phyloP scores from a whole-genome alignment of 2,113 vertebrate species.

The Clupea harengus region DNA sequence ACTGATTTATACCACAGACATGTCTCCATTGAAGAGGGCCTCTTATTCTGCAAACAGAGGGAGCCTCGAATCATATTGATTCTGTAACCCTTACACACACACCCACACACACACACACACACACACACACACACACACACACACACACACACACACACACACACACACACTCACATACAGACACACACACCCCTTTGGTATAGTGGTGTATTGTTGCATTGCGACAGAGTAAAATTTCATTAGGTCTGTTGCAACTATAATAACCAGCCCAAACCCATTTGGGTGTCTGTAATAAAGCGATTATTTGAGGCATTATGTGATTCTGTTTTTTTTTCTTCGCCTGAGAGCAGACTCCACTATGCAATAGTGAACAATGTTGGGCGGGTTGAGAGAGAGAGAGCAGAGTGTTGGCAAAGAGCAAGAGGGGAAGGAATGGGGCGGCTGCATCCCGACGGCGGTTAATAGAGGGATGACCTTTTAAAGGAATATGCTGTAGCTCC shows the following conservation, averaged over 20 bases:
- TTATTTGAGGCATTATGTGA: constrained; percentile 63
- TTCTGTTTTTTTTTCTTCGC: constrained; percentile 12
- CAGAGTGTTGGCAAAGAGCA: constrained; percentile 54
- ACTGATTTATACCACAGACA: background rate
- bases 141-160: constrained; percentile 12
- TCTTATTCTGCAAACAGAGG: constrained; percentile 53
- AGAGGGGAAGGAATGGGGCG: constrained; percentile 46
- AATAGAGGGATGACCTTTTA: constrained; percentile 75
- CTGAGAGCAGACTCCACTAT: constrained; percentile 27
- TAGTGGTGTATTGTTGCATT: constrained; percentile 69
- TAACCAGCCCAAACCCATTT: constrained; percentile 76
- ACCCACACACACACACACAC: constrained; percentile 5
- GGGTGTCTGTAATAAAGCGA: constrained; percentile 69
- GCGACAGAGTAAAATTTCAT: constrained; percentile 74
- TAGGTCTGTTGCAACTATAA: constrained; percentile 74
- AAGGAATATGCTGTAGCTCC: constrained; percentile 54
- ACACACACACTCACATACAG: constrained; percentile 28
- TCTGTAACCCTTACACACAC: constrained; percentile 31
- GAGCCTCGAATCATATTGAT: constrained; percentile 66
- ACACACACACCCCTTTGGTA: background rate
- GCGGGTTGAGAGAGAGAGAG: constrained; percentile 52
- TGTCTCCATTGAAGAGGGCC: constrained; percentile 14
- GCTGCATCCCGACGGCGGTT: constrained; percentile 46
- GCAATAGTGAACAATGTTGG: background rate
- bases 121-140: background rate